Evolutionary conservation across 2,797 vertebrate genomes (phyloP).

Genomic region (Hybognathus amarus): DNA sequence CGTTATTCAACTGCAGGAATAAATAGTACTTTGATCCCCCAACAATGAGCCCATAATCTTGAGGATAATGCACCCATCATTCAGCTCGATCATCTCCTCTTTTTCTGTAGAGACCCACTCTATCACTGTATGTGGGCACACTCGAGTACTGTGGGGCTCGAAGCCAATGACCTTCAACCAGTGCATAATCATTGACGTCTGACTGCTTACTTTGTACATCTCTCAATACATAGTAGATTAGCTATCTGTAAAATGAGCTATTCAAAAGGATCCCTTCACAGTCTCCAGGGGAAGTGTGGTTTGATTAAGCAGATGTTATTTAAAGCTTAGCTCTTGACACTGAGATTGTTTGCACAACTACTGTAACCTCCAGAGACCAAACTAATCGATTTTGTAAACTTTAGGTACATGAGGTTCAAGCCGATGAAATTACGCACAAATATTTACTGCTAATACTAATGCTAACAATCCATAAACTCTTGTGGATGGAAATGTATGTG

Average conservation of each 20-base stretch:
- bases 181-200: conserved; percentile 24
- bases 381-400: background rate
- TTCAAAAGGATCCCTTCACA: background rate
- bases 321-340: conserved; percentile 9
- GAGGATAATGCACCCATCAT: conserved; percentile 51
- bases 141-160: conserved; percentile 29
- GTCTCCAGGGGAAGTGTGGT: background rate
- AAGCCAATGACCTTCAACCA: conserved; percentile 42
- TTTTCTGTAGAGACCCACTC: conserved; percentile 46
- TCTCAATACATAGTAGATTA: conserved; percentile 2
- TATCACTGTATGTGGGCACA: conserved; percentile 19
- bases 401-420: background rate
- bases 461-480: background rate
- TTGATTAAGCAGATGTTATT: background rate
- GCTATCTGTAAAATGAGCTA: background rate
- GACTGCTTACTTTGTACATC: conserved; percentile 16
- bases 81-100: conserved; percentile 38
- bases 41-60: conserved; percentile 41
- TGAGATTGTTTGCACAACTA: background rate
- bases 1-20: conserved; percentile 46
- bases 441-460: background rate
- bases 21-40: conserved; percentile 58
- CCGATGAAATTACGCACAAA: background rate
- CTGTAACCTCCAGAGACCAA: background rate
- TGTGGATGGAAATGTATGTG: background rate